A percentile compares a stretch with the other conserved stretches of the same genome.
phyloP scores from a whole-genome alignment of 2,797 vertebrate genomes.

The Pantherophis vulpinus region DNA sequence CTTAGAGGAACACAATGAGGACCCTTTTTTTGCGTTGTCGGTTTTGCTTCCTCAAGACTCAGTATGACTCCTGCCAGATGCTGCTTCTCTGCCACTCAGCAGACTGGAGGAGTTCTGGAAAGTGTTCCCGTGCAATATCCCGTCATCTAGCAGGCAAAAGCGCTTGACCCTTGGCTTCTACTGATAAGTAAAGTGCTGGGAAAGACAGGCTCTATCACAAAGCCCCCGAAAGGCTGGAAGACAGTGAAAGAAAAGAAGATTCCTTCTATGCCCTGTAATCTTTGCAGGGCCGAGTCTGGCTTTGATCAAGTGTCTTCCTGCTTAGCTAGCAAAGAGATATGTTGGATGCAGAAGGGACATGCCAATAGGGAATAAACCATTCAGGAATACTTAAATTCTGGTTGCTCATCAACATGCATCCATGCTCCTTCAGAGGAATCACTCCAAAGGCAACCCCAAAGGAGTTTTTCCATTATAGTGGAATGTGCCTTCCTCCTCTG shows the following conservation, averaged over 20 bases:
- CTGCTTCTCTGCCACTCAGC: slow-evolving; percentile 1
- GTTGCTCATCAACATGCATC: not conserved
- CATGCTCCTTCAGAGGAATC: not conserved
- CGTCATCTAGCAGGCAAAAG: slow-evolving; percentile 51
- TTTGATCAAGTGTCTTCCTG: slow-evolving; percentile 78
- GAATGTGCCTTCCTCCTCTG: not conserved
- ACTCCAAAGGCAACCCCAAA: not conserved
- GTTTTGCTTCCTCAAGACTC: not conserved
- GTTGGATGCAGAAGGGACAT: slow-evolving; percentile 57
- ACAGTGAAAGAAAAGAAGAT: slow-evolving; percentile 70
- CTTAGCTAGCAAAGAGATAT: slow-evolving; percentile 60
- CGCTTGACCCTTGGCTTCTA: slow-evolving; percentile 68
- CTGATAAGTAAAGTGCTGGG: slow-evolving; percentile 68
- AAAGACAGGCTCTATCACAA: slow-evolving; percentile 62
- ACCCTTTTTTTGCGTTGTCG: not conserved
- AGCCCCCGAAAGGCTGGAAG: slow-evolving; percentile 50
- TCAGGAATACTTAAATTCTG: not conserved
- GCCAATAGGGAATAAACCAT: slow-evolving; percentile 2
- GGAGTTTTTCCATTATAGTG: not conserved
- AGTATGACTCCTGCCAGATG: slow-evolving; percentile 19
- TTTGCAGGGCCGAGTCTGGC: slow-evolving; percentile 74
- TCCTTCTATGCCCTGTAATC: slow-evolving; percentile 67
- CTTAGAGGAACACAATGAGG: not conserved
- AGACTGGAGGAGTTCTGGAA: slow-evolving; percentile 39
- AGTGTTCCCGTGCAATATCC: slow-evolving; percentile 34